These are phyloP conservation scores for Neoascia interrupta DNA, from an alignment of 2,888 invertebrate genomes.

Conservation along the genomic window DNA sequence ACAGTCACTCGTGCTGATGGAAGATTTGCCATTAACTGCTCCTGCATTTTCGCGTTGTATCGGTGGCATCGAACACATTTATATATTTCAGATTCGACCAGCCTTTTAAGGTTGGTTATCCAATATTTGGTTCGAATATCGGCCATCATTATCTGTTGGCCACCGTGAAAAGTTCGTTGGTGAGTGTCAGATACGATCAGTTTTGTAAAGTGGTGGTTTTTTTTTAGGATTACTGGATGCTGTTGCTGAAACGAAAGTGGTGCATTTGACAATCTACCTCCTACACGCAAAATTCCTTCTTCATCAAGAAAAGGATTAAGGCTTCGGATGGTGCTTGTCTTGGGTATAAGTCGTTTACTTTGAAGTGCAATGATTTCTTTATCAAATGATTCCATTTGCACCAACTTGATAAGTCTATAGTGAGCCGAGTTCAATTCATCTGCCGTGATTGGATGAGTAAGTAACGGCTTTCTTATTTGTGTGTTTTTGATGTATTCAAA, in stretches of 20 bases:
- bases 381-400: neutral
- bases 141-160: neutral
- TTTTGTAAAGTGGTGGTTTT: too few species aligned
- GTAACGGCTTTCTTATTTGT: too few species aligned
- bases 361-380: neutral
- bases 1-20: neutral
- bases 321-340: neutral
- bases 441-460: neutral
- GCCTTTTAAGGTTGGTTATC: too few species aligned
- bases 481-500: neutral
- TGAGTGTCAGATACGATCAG: too few species aligned
- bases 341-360: neutral
- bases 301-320: slow-evolving; percentile 12
- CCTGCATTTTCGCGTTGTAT: neutral
- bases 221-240: too few species aligned
- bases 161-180: neutral
- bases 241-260: too few species aligned
- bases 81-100: too few species aligned
- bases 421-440: neutral
- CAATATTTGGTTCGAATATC: slow-evolving; percentile 3
- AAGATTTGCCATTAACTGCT: slow-evolving; percentile 1
- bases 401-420: neutral
- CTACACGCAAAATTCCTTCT: neutral
- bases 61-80: neutral
- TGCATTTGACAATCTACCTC: too few species aligned